Base-by-base conservation (phyloP, 2,113 vertebrate species). In the Garra rufa region DNA sequence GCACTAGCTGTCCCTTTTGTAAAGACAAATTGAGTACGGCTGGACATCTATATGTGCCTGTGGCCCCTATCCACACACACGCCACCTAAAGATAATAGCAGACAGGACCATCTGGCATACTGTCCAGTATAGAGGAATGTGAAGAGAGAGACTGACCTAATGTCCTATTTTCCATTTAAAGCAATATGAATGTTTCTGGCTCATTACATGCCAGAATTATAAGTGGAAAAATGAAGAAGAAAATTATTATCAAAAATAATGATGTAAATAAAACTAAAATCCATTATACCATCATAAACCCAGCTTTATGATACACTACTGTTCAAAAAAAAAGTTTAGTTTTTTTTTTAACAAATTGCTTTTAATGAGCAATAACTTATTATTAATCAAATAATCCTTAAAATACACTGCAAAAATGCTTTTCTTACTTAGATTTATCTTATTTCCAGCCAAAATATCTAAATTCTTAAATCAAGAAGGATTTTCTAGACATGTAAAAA, bases 151-250 rank as follows among this genome's bases (percentile, higher is more conserved):
- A 38, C 7, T 15, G 38, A 46, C 24, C 7, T 15, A 26, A 43
- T 75, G 24, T 69, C 50, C 81, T 30, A 82, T n/a, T 82, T 82
- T 57, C 50, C 14, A 82, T 73, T 73, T 50, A 21, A 82, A 50
- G 50, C 50, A 13, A 82, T 57, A 48, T 59, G 67, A 82, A 71
- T 24, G 38, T 63, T 28, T 65, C 30, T 50, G 43, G 81, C 52
- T 74, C 38, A 74, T 83, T 75, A 74, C 17, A 76, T 15, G 73
- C 43, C 28, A 6, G 4, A 46, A 83, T 52, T 71, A 50, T 48
- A 74, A 75, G 10, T 21, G 11, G 13, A 50, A 41, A 48, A 61
- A 14, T 43, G 8, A 46, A 74, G 28, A 28, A n/a, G 4, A 75
- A 75, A 50, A 50, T 17, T 70, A 67, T 30, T 9, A 17, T 6